phyloP scores from a whole-genome alignment of 1,140 invertebrate genomes.

The Tigriopus japonicus region DNA sequence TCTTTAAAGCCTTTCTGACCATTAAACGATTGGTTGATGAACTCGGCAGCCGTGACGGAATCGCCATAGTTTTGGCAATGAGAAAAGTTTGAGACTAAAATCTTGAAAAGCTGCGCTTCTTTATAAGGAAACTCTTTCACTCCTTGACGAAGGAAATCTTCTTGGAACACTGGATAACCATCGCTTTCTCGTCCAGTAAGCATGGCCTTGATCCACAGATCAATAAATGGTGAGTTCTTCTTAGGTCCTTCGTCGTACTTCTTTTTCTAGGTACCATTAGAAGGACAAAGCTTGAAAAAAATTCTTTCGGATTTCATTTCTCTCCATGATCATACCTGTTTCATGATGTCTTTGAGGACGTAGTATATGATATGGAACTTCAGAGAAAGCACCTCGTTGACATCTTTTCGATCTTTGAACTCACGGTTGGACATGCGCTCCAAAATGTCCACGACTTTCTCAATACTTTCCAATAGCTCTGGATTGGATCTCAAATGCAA shows the following conservation, averaged over 20 bases:
- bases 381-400: conserved; percentile 79
- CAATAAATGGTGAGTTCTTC: conserved; percentile 18
- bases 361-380: conserved; percentile 72
- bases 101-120: conserved; percentile 63
- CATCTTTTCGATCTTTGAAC: conserved; percentile 59
- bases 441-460: conserved; percentile 58
- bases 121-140: conserved; percentile 69
- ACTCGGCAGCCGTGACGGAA: conserved; percentile 36
- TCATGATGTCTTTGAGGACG: conserved; percentile 43
- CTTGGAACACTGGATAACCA: conserved; percentile 53
- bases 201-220: conserved; percentile 28
- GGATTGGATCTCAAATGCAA: conserved; percentile 49
- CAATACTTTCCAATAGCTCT: conserved; percentile 48
- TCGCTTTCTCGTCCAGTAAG: conserved; percentile 53
- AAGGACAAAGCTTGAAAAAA: neutral
- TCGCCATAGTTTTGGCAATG: conserved; percentile 34
- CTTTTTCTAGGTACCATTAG: neutral
- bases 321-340: neutral
- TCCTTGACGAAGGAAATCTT: conserved; percentile 57
- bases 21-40: conserved; percentile 69
- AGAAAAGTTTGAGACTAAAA: conserved; percentile 50
- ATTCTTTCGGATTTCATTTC: too few relatives aligned
- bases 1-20: conserved; percentile 53
- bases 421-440: conserved; percentile 65
- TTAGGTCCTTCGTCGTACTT: conserved; percentile 28